Evolutionary conservation across 2,888 invertebrate genomes (phyloP), one percentile per base, ranked within the genome.

Genomic region (Caenorhabditis plicata): DNA sequence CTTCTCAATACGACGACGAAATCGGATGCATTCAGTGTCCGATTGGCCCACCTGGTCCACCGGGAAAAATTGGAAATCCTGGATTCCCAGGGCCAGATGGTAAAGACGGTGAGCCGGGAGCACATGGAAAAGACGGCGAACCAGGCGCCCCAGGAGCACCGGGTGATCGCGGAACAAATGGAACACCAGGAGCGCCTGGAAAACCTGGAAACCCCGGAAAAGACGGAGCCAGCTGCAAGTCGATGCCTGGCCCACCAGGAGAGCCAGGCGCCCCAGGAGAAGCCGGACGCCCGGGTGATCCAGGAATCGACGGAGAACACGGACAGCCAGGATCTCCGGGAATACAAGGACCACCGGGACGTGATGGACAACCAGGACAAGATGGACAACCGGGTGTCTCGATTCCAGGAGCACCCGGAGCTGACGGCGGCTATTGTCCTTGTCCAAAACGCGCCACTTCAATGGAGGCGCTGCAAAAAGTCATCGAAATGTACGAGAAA

Each of bases 291-390:
- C 40, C 40, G 2, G 64, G 64, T 33, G 56, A 55, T 23, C 48
- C 49, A 20, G 64, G 64, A 50, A 49, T 46, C n/a, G 53, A 53
- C 15, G 64, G 64, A 9, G 51, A 46, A 22, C 65, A 62, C 25
- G 65, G 65, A n/a, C 55, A 53, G 41, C 56, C 56, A 20, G 64
- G 64, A 49, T 43, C 44, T 11, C 61, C 54, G 19, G 65, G 65
- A 48, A 50, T 53, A 17, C 53, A 55, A 33, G 65, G 65, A 32
- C 56, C 51, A 20, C 52, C 53, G 39, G 65, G 64, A 40, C 44
- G 31, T 31, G 58, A 60, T 25, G 64, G 64, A 41, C 43, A 44
- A 22, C 42, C 52, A 31, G 64, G 64, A 32, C 9, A 35, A 2
- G 55, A 63, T n/a, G 63, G 63, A 17, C 46, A 35, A 26, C 43